Evolutionary conservation across 2,888 invertebrate genomes (phyloP), one percentile per base, ranked within the genome.

Genomic region (Bombylius discolor): DNA sequence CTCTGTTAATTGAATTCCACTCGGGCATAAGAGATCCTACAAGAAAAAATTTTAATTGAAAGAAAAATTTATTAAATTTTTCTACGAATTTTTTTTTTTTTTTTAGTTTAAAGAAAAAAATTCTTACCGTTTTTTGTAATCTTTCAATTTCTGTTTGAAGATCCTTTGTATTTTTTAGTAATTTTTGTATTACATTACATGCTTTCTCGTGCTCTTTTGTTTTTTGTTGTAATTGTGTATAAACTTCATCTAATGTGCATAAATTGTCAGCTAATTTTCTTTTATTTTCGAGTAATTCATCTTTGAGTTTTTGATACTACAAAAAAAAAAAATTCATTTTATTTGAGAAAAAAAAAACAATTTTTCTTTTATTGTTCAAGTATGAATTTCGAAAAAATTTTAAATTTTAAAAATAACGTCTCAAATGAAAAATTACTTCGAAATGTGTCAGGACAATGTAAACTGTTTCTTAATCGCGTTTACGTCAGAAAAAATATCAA

Each of bases 131-230:
- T 49, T 53, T 53, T 48, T 47, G 33, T 13, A 72, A 57, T 56
- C 63, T 63, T 32, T 65, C 65, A 13, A 70, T 66, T 64, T 73
- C 70, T 46, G 63, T 60, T 53, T 71, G 66, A 49, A 69, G 67
- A 45, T 65, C 66, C 59, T 67, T 70, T 45, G 69, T 62, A 59
- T 64, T 66, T 33, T 64, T 59, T 64, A 69, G 64, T n/a, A 73
- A 59, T 53, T 70, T 70, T 54, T 72, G 69, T 50, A 73, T 68
- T 32, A 67, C 67, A 55, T 69, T 67, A 45, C 68, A 70, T 4
- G 70, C 69, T 56, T 70, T 68, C 12, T 73, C 71, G 54, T 72
- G 67, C 32, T 67, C 64, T 42, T 65, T 62, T 4, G 66, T 66
- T 12, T 67, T 67, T 47, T 67, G 67, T 51, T 65, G 58, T 0